phyloP scores from a whole-genome alignment of 2,113 vertebrate genomes.

The Meles meles region DNA sequence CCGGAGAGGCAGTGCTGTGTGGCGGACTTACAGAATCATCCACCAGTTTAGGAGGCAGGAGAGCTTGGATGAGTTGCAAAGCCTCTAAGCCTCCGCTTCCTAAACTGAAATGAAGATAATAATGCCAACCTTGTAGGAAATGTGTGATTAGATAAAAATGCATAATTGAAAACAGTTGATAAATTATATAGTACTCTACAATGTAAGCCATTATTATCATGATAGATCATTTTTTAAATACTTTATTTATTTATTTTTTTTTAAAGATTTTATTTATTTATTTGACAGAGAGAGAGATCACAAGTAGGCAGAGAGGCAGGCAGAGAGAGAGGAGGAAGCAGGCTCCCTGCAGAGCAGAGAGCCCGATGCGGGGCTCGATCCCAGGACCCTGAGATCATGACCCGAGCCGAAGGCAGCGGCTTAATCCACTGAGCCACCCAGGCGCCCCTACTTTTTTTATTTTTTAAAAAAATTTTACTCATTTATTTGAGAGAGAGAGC shows the following conservation, averaged over 20 bases:
- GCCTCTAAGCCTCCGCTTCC: not conserved
- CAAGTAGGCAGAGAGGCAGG: no score
- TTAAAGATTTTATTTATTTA: not conserved
- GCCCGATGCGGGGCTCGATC: no score
- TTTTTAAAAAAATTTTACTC: no score
- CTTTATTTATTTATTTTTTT: no score
- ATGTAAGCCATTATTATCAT: not conserved
- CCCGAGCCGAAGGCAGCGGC: no score
- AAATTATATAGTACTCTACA: not conserved
- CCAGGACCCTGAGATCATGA: no score
- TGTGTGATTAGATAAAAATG: not conserved
- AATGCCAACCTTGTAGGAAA: not conserved
- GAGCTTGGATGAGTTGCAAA: not conserved
- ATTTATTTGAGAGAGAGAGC: not conserved
- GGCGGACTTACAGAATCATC: not conserved
- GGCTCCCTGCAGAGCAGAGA: no score
- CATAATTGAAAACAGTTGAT: not conserved
- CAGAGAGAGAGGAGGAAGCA: no score
- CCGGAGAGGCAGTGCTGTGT: not conserved
- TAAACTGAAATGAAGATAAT: not conserved
- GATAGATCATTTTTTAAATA: not conserved
- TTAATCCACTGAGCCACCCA: no score
- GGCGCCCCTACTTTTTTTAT: no score
- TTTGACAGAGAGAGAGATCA: not conserved
- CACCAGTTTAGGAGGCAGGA: not conserved